Percentiles rank a stretch among this genome's conserved stretches.
Evolutionary conservation across 2,797 vertebrate species (phyloP).

Genomic region (Corythornis leucogaster): DNA sequence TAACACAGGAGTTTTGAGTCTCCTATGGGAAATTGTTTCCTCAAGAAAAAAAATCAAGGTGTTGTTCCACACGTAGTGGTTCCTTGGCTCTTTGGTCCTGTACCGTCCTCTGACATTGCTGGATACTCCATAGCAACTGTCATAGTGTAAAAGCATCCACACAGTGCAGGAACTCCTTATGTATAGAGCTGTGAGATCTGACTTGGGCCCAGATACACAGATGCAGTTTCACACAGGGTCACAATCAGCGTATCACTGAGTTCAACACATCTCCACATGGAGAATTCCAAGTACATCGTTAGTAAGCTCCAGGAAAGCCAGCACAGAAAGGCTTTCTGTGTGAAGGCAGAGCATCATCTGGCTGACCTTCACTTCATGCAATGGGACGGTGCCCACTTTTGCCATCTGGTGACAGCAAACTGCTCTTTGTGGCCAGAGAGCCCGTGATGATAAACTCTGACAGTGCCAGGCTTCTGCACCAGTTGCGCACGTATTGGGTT

Average conservation of each 20-base stretch:
- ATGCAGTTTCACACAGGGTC: neutral
- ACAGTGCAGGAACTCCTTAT: neutral
- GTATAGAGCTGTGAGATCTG: neutral
- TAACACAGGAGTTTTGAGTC: neutral
- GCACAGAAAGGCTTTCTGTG: neutral
- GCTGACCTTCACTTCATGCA: neutral
- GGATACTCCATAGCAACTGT: neutral
- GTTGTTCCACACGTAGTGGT: neutral
- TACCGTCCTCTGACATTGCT: neutral
- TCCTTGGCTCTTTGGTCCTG: neutral
- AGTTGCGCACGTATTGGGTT: accelerated
- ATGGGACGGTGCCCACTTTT: neutral
- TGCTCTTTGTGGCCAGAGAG: neutral
- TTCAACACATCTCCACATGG: neutral
- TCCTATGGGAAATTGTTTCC: neutral
- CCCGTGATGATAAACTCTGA: neutral
- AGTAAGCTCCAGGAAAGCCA: neutral
- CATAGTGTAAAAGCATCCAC: neutral
- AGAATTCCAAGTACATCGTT: neutral
- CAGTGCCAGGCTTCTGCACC: neutral
- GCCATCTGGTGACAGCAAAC: neutral
- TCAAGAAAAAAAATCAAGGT: neutral
- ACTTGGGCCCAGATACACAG: neutral
- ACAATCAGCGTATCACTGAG: neutral
- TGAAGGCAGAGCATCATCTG: neutral